These are phyloP conservation scores for Stenotaenia linearis DNA, from an alignment of 2,888 invertebrate species.

Conservation along the genomic window DNA sequence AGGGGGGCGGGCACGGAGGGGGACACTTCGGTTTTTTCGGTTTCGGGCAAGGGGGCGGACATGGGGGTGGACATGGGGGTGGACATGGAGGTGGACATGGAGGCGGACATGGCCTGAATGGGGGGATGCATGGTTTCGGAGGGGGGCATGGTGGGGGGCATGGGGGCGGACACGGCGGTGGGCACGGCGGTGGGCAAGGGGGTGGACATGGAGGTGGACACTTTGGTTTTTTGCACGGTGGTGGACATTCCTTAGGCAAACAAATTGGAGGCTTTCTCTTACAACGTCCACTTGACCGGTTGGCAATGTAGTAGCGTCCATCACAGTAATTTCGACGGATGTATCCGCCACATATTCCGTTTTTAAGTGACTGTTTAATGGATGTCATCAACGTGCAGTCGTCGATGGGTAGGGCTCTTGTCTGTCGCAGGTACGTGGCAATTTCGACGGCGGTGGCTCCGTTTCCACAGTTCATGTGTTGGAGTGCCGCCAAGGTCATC, in stretches of 20 bases:
- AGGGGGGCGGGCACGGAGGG: too few species aligned
- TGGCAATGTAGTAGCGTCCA: constrained; percentile 17
- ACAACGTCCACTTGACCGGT: constrained; percentile 4
- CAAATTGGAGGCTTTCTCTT: neutral
- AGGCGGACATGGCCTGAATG: neutral
- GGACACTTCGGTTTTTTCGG: neutral
- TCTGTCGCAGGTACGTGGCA: neutral
- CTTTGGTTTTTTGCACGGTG: neutral
- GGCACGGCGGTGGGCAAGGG: neutral
- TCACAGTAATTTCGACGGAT: constrained; percentile 17
- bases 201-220: neutral
- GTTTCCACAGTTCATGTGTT: neutral
- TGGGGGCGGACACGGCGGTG: neutral
- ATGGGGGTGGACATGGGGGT: neutral
- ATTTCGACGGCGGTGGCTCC: neutral
- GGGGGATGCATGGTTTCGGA: neutral
- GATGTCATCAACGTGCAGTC: neutral
- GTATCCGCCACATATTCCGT: neutral
- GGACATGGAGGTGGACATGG: neutral
- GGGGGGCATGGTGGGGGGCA: neutral
- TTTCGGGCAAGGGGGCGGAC: neutral
- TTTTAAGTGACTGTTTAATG: neutral
- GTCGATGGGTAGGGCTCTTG: neutral
- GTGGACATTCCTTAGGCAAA: neutral
- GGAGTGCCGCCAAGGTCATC: neutral